Base-by-base conservation (phyloP, 1,140 invertebrate species). In the Drosophila funebris region DNA sequence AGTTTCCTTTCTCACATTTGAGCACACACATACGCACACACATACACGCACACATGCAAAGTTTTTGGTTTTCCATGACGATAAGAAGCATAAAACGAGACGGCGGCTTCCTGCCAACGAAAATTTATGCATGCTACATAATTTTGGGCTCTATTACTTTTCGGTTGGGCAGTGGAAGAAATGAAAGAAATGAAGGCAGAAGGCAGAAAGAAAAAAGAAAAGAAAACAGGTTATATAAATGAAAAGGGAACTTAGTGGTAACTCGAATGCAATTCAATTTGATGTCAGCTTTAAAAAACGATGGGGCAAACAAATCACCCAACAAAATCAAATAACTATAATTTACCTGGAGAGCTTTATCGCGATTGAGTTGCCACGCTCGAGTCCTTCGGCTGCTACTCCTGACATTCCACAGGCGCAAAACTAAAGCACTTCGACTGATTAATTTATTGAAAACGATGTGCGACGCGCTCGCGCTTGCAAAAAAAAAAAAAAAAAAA, bases 241-340 rank as follows among this genome's bases (percentile, higher is more conserved):
- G 16, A 31, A 31, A 41, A 8, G 41, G 4, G 18, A 36, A 44
- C 71, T 63, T 71, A 56, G 56, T 24, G 31, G 33, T 66, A 43
- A 63, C 39, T 73, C 63, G 68, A 80, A 62, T 60, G 77, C 81
- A 84, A 84, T 84, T 84, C 81, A 85, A 84, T 84, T 84, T 87
- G 82, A 87, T 84, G 81, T 80, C 73, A 62, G 68, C 82, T 77
- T 78, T 85, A 82, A 85, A 75, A 73, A 71, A 76, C 50, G 76
- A 54, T 68, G 43, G 39, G 58, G 68, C 81, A 81, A 87, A 85
- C 81, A 85, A 85, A 85, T 85, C 81, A 85, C 81, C 74, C 66
- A 87, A 83, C 66, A 82, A 87, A 87, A 87, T 87, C 82, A 87
- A 87, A 87, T 88, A 88, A 87, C 82, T 87, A 87, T 87, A 88